Base-by-base conservation (phyloP, 1,140 invertebrate species). In the Lordiphosa mommai region DNA sequence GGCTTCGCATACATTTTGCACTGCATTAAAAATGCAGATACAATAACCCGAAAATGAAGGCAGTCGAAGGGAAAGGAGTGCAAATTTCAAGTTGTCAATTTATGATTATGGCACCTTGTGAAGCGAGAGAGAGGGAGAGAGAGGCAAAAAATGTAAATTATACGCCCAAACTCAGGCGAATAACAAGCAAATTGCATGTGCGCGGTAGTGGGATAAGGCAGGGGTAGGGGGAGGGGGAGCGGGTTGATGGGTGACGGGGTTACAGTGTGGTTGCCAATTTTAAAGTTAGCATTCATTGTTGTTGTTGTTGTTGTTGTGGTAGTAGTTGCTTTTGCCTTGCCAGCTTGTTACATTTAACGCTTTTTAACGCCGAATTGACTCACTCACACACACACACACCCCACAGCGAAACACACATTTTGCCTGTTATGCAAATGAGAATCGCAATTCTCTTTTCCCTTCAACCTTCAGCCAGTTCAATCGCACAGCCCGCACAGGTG, bases 1-100 rank as follows among this genome's bases (percentile, higher is more conserved):
- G 46, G 29, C 13, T 51, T 50, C 33, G 55, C 61, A 82, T 66
- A 64, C 66, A 71, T 74, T 82, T 82, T 76, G 63, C 71, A 68
- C 56, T 84, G 72, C 77, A 84, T 84, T 82, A 77, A 82, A 82
- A 82, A 84, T 84, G 72, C 68, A 84, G 72, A 77, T 72, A 84
- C 67, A 69, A 69, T 58, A 46, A 37, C 63, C 61, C 63, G 51
- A 69, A 70, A 69, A 68, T 51, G 50, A 52, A 59, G 53, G 70
- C 52, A 41, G 38, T n/a, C 3, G 29, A 27, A 27, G 10, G 2
- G 8, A 52, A 16, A 14, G 43, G 41, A 41, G 30, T 84, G 79
- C 79, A 84, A 84, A 84, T 79, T 85, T 84, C 79, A 61, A 84
- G 68, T 84, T 84, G 77, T 84, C 77, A 84, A 84, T 84, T 84